These are phyloP conservation scores for Acanthochromis polyacanthus DNA, from an alignment of 2,113 vertebrate genomes.

Conservation along the genomic window DNA sequence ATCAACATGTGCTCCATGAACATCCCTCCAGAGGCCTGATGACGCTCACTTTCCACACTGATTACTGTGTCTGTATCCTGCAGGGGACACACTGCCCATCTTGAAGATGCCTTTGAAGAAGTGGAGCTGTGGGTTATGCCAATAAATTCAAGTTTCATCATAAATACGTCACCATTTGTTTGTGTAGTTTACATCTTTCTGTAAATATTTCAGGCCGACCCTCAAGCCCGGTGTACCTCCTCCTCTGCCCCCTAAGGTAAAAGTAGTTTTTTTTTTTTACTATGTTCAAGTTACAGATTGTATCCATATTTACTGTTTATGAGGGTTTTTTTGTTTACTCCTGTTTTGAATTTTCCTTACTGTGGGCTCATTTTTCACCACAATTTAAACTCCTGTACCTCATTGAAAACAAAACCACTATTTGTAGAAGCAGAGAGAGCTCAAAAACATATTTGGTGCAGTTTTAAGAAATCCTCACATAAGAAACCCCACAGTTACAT, in stretches of 20 bases:
- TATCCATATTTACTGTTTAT: too few relatives aligned
- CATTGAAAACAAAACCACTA: too few relatives aligned
- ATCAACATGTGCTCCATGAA: constrained; percentile 27
- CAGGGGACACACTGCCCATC: constrained; percentile 88
- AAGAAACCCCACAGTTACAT: too few relatives aligned
- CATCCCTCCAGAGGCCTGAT: not conserved
- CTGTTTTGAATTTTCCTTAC: too few relatives aligned
- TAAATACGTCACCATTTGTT: not conserved
- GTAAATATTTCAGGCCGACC: constrained; percentile 87
- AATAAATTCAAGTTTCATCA: not conserved
- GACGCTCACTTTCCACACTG: constrained; percentile 14
- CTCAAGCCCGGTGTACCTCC: constrained; percentile 91
- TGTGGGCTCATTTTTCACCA: too few relatives aligned
- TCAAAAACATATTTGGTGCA: too few relatives aligned
- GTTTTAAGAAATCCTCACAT: too few relatives aligned
- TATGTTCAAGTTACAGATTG: too few relatives aligned
- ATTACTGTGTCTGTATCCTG: constrained; percentile 25
- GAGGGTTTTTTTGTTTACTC: too few relatives aligned
- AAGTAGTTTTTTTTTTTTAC: not conserved
- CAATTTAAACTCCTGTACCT: too few relatives aligned
- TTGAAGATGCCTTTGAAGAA: constrained; percentile 88
- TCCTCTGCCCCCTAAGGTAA: constrained; percentile 95
- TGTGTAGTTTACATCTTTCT: not conserved
- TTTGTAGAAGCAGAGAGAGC: too few relatives aligned
- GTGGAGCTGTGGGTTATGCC: constrained; percentile 88